These are phyloP conservation scores for Temnothorax unifasciatus DNA, from an alignment of 2,888 invertebrate species.

Conservation along the genomic window DNA sequence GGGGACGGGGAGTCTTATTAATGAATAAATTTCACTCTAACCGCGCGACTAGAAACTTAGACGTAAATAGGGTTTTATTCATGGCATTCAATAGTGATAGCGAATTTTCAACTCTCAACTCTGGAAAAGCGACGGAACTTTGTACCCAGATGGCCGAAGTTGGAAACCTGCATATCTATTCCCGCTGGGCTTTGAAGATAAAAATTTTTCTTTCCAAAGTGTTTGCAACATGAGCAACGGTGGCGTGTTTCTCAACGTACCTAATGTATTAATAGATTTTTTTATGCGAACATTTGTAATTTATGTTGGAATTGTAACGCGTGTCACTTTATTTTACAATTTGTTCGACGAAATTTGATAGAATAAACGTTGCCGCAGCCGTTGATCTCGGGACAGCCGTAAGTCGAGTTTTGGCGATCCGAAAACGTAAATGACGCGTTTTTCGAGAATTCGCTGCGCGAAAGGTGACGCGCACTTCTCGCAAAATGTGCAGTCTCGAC, in stretches of 20 bases:
- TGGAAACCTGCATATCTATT: constrained; percentile 49
- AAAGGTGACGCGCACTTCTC: neutral
- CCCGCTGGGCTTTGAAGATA: constrained; percentile 43
- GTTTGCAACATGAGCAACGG: constrained; percentile 29
- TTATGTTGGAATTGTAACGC: neutral
- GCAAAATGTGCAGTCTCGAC: constrained; percentile 13
- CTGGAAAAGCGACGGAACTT: constrained; percentile 48
- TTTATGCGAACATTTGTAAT: neutral
- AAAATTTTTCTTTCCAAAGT: constrained; percentile 50
- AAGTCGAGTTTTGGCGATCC: constrained; percentile 8
- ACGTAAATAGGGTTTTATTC: constrained; percentile 45
- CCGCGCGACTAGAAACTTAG: neutral
- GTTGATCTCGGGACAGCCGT: neutral
- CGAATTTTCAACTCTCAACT: constrained; percentile 45
- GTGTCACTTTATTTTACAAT: constrained; percentile 6
- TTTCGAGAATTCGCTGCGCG: neutral
- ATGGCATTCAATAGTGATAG: constrained; percentile 44
- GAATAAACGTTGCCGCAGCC: neutral
- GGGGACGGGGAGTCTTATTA: neutral
- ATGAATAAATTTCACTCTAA: constrained; percentile 29
- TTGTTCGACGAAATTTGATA: neutral
- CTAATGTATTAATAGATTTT: constrained; percentile 49
- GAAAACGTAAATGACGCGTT: neutral
- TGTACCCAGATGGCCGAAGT: constrained; percentile 46
- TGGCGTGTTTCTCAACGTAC: neutral